Evolutionary conservation across 2,888 invertebrate genomes (phyloP).

Genomic region (Hydrotaea cyrtoneurina): DNA sequence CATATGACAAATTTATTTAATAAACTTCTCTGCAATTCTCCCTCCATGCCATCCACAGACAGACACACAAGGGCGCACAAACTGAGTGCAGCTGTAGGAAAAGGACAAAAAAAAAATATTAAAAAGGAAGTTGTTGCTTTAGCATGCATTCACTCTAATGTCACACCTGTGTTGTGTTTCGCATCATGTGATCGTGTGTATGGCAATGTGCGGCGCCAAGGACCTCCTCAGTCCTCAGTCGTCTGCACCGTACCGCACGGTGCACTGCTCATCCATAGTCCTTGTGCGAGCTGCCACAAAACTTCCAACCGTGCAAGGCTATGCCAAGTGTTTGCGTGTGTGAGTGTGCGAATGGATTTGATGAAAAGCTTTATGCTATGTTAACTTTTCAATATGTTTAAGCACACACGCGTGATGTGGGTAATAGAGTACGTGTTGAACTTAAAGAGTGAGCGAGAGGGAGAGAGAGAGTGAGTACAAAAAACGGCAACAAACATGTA

Average conservation of each 20-base stretch:
- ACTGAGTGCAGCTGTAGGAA: not conserved
- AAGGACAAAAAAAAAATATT: conserved; percentile 46
- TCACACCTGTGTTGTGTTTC: conserved; percentile 63
- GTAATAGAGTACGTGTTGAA: conserved; percentile 66
- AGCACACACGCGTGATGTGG: conserved; percentile 67
- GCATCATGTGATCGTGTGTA: conserved; percentile 53
- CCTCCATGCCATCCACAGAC: conserved; percentile 15
- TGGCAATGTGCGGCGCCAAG: conserved; percentile 12
- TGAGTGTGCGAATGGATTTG: conserved; percentile 49
- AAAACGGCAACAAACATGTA: not conserved
- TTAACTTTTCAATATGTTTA: conserved; percentile 68
- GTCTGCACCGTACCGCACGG: not conserved
- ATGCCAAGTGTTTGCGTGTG: not conserved
- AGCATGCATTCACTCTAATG: conserved; percentile 54
- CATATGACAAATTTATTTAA: conserved; percentile 68
- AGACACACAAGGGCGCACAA: not conserved
- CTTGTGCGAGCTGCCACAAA: not conserved
- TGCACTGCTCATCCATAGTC: not conserved
- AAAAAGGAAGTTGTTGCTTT: conserved; percentile 60
- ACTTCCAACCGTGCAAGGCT: conserved; percentile 12
- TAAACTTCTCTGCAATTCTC: conserved; percentile 53
- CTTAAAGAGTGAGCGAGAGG: conserved; percentile 38
- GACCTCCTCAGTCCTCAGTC: not conserved
- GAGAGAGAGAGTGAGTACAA: not conserved
- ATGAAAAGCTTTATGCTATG: conserved; percentile 67